These are phyloP conservation scores for Puffinus mauretanicus DNA, from an alignment of 2,113 vertebrate genomes.

Conservation along the genomic window DNA sequence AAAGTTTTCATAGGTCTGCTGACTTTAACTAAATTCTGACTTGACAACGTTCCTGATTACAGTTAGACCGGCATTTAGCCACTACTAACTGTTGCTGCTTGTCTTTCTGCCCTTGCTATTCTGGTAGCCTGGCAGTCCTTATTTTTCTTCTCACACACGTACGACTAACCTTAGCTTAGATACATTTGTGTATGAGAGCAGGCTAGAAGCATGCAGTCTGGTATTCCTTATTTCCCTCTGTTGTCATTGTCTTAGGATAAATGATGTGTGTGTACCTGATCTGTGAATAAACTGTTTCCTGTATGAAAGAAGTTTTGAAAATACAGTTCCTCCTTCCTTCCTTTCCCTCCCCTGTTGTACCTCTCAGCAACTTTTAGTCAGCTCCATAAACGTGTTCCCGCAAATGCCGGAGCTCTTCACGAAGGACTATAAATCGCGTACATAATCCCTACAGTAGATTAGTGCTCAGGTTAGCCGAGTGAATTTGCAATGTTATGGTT, in stretches of 20 bases:
- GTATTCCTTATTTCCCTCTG: not conserved
- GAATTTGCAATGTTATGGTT: slow-evolving; percentile 49
- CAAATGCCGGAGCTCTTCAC: not conserved
- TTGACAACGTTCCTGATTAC: not conserved
- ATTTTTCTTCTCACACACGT: not conserved
- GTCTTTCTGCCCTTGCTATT: not conserved
- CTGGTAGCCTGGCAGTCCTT: not conserved
- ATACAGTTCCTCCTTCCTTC: not conserved
- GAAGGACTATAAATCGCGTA: not conserved
- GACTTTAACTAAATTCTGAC: not conserved
- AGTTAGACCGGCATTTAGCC: not conserved
- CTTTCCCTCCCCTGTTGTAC: not conserved
- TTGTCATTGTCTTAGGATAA: not conserved
- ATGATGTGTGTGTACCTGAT: slow-evolving; percentile 3
- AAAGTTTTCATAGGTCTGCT: not conserved
- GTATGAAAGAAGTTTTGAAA: slow-evolving; percentile 8
- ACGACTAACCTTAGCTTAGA: not conserved
- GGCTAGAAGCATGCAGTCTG: not conserved
- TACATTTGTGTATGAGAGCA: not conserved
- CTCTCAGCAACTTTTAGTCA: not conserved
- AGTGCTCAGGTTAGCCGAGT: slow-evolving; percentile 23
- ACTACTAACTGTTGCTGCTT: not conserved
- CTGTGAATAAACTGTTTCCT: slow-evolving; percentile 36
- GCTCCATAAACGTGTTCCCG: slow-evolving; percentile 23
- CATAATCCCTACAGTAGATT: slow-evolving; percentile 3